These are phyloP conservation scores for Furcula furcula DNA, from an alignment of 2,888 invertebrate genomes.

Conservation along the genomic window DNA sequence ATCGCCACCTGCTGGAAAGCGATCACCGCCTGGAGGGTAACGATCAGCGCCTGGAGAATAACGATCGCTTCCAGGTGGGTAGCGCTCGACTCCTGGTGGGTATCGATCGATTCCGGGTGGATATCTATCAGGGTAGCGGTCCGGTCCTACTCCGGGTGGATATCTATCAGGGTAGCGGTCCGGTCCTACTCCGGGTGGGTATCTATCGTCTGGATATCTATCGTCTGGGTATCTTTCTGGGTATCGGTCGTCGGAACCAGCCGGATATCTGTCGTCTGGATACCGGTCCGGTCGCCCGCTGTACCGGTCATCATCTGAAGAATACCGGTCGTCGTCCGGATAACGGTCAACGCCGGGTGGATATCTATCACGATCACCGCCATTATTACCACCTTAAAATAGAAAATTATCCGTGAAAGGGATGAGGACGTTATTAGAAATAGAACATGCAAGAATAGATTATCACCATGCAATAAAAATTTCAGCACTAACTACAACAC, in stretches of 20 bases:
- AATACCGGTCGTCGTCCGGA: constrained; percentile 77
- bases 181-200: constrained; percentile 63
- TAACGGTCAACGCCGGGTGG: constrained; percentile 73
- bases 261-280: constrained; percentile 81
- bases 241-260: constrained; percentile 73
- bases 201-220: constrained; percentile 72
- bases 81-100: constrained; percentile 73
- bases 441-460: neutral
- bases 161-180: constrained; percentile 71
- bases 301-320: constrained; percentile 69
- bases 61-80: constrained; percentile 68
- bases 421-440: neutral
- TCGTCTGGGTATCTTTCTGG: constrained; percentile 63
- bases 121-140: constrained; percentile 65
- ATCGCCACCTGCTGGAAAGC: constrained; percentile 74
- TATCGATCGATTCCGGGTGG: constrained; percentile 61
- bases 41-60: constrained; percentile 74
- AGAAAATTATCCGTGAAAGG: constrained; percentile 5
- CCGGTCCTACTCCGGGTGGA: constrained; percentile 54
- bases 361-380: constrained; percentile 63
- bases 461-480: neutral
- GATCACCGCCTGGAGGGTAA: constrained; percentile 75
- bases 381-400: constrained; percentile 69
- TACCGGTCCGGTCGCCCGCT: constrained; percentile 73
- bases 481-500: neutral